Base-by-base conservation (phyloP, 2,797 vertebrate genomes). In the Macroramphosus scolopax region DNA sequence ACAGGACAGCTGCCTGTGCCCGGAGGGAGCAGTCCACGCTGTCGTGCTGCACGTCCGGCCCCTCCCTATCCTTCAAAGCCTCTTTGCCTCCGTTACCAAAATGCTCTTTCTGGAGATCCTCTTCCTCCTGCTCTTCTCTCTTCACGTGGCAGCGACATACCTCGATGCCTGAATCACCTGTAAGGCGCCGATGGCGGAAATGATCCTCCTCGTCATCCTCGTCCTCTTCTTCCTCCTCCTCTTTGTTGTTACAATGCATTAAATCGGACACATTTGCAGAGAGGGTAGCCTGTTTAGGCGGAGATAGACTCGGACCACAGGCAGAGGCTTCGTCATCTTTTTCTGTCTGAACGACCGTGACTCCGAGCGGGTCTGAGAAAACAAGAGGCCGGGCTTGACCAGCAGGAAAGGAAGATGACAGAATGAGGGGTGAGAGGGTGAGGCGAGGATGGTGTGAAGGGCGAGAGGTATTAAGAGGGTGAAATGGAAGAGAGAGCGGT, bases 141-240 rank as follows among this genome's bases (percentile, higher is more conserved):
- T 89, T 89, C 26, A 92, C 89, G 0, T 77, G 85, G 53, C 92
- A 91, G 34, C 90, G 89, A 17, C 92, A 93, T 15, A 93, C 91
- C 81, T 96, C 95, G 0, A 95, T 95, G 41, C 95, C 94, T 0
- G 94, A 96, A 80, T 96, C 94, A 1, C 93, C 93, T 0, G 94
- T 95, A 13, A 94, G 85, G 28, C 89, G 85, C 1, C 93, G 89
- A 50, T 91, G 92, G 26, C 92, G 85, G 78, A 90, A 92, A 26
- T 90, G 89, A 28, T 76, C 78, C 50, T 36, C 87, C 0, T 32
- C 85, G 0, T 89, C 57, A 0, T 83, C 83, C 1, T 86, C 87
- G 7, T 79, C 78, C 0, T 79, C 86, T 0, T 87, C 88, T 0
- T 80, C 87, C 3, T 80, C 73, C 3, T 58, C 71, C 34, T 81